Percentiles rank a stretch among this genome's conserved stretches.
Evolutionary conservation across 2,888 invertebrate genomes (phyloP).

Genomic region (Entomobrya proxima): DNA sequence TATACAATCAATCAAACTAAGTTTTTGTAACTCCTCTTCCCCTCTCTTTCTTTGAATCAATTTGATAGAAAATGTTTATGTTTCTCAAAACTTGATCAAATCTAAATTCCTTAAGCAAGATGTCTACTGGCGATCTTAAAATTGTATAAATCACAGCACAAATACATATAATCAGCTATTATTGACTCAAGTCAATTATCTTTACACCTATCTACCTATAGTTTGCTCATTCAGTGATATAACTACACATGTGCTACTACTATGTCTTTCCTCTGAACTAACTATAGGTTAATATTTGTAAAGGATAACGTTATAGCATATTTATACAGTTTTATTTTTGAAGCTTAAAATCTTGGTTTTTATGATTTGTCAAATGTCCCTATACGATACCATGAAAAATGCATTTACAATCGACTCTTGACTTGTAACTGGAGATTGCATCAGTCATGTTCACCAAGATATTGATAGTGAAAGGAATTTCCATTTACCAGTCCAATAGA

Average conservation of each 20-base stretch:
- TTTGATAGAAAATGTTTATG: slow-evolving; percentile 47
- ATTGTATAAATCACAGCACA: slow-evolving; percentile 19
- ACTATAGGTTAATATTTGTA: background rate
- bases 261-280: background rate
- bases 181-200: slow-evolving; percentile 26
- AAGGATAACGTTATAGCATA: background rate
- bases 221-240: background rate
- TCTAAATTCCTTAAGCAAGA: background rate
- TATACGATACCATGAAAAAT: slow-evolving; percentile 41
- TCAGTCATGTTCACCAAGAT: slow-evolving; percentile 33
- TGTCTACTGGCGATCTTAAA: slow-evolving; percentile 14
- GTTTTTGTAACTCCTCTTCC: slow-evolving; percentile 19
- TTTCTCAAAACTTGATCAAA: slow-evolving; percentile 46
- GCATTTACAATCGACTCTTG: slow-evolving; percentile 13
- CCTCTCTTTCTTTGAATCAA: slow-evolving; percentile 40
- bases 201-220: background rate
- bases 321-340: background rate
- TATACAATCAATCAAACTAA: slow-evolving; percentile 65
- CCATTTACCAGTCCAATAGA: background rate
- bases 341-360: slow-evolving; percentile 28
- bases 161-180: slow-evolving; percentile 4
- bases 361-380: slow-evolving; percentile 45
- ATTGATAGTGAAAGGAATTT: background rate
- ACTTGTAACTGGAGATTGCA: slow-evolving; percentile 16
- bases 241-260: background rate